These are phyloP conservation scores for Sebastes cheni DNA, from an alignment of 2,797 vertebrate species.

Conservation along the genomic window DNA sequence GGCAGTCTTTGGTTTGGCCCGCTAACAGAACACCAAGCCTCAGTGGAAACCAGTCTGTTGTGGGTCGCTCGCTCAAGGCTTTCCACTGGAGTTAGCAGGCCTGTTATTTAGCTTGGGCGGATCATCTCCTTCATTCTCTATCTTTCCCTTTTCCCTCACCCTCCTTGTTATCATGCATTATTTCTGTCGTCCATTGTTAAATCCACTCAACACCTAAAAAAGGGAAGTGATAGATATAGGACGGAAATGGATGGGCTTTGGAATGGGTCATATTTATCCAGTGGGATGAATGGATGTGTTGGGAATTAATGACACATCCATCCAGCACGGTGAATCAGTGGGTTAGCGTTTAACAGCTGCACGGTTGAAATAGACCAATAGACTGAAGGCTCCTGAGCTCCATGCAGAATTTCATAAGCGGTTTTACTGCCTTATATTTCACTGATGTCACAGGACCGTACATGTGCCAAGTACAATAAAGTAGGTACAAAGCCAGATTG, in stretches of 20 bases:
- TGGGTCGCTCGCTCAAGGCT: constrained; percentile 30
- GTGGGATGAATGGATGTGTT: constrained; percentile 28
- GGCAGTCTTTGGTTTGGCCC: constrained; percentile 59
- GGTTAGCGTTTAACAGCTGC: constrained; percentile 39
- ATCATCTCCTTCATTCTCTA: constrained; percentile 10
- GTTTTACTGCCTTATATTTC: constrained; percentile 42
- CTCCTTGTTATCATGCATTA: constrained; percentile 17
- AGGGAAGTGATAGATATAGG: constrained; percentile 5
- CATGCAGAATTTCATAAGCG: constrained; percentile 22
- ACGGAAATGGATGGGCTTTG: background rate
- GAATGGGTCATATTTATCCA: constrained; percentile 15
- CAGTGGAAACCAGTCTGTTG: constrained; percentile 62
- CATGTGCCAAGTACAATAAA: constrained; percentile 22
- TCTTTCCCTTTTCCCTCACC: background rate
- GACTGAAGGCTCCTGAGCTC: constrained; percentile 13
- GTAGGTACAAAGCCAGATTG: background rate
- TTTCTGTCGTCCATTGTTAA: background rate
- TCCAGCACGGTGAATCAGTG: constrained; percentile 24
- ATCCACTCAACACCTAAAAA: background rate
- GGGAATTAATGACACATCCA: constrained; percentile 32
- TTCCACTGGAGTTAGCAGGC: constrained; percentile 62
- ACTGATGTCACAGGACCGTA: constrained; percentile 18
- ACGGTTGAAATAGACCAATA: constrained; percentile 29
- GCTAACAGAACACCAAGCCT: constrained; percentile 29
- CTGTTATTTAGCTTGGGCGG: constrained; percentile 66